Base-by-base conservation (phyloP, 2,113 vertebrate species). In the Grus americana region DNA sequence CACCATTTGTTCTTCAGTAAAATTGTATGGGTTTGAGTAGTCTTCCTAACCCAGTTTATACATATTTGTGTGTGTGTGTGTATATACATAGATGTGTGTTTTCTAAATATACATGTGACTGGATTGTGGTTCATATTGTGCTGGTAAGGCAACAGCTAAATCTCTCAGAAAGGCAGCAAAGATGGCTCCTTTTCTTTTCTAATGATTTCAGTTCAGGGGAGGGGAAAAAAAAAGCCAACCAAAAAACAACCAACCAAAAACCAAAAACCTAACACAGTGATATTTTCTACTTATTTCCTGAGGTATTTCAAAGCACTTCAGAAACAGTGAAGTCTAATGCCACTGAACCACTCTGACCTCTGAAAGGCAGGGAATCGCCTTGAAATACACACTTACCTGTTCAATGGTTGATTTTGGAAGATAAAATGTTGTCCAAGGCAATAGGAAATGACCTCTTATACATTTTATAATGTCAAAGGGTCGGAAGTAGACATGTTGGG, bases 261-360 rank as follows among this genome's bases (percentile, higher is more conserved):
- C 40, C 40, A 7, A 70, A n/a, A 29, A 47, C 30, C n/a, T 62
- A 88, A 75, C 6, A 52, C 34, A 88, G 21, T 62, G 74, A 61
- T 90, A 90, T 79, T 94, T 88, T 78, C 75, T 86, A 52, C 50
- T 95, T 92, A 40, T 78, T 93, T 94, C 59, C 79, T 86, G 38
- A 94, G 30, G 11, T 90, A 92, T 84, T 94, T 95, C 92, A 96
- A 93, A 94, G 79, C 47, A 63, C 75, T 90, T 86, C 54, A 88
- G 66, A 72, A 93, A 32, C 16, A 79, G 58, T 54, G 38, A 82
- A 82, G 36, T 86, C 17, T 82, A 83, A 90, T 88, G 46, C 24
- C 13, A 38, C 12, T 94, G 90, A 95, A 80, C 75, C 50, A 55
- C 2, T 0, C 14, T 82, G 86, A 95, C 62, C 82, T 86, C 81